Conservation (phyloP, 2,113 vertebrate genomes). For the Madoqua kirkii region DNA sequence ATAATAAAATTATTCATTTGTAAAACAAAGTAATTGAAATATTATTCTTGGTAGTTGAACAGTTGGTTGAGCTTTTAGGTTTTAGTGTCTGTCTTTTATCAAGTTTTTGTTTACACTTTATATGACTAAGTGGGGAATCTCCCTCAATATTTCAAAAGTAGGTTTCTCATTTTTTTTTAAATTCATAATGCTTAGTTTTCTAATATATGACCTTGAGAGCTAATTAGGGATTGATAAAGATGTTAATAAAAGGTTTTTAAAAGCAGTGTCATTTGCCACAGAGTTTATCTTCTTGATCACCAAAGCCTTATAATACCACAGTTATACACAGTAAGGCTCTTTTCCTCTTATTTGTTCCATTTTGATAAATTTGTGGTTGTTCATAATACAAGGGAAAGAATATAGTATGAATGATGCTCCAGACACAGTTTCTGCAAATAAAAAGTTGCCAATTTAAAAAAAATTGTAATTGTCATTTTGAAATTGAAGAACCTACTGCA, state of each 20-base stretch:
- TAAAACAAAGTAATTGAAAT: background rate
- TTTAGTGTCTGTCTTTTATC: background rate
- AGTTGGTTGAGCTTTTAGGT: background rate
- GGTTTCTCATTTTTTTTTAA: background rate
- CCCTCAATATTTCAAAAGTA: conserved; percentile 6
- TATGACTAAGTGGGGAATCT: background rate
- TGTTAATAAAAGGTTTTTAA: conserved; percentile 15
- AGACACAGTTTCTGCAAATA: conserved; percentile 8
- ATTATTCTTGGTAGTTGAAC: background rate
- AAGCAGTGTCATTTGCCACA: background rate
- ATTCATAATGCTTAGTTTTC: background rate
- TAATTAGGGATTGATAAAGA: background rate
- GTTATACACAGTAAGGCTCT: background rate
- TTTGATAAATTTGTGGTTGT: background rate
- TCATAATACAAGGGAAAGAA: background rate
- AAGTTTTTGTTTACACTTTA: conserved; percentile 11
- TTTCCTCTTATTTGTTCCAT: background rate
- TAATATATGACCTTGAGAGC: background rate
- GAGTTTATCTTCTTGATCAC: background rate
- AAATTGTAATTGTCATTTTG: background rate
- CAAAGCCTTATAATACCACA: background rate
- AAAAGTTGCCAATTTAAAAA: background rate
- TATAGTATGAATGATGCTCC: background rate
- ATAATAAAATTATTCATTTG: background rate
- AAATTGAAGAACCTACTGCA: background rate